Evolutionary conservation across 1,140 invertebrate species (phyloP).

Genomic region (Nasonia vitripennis): DNA sequence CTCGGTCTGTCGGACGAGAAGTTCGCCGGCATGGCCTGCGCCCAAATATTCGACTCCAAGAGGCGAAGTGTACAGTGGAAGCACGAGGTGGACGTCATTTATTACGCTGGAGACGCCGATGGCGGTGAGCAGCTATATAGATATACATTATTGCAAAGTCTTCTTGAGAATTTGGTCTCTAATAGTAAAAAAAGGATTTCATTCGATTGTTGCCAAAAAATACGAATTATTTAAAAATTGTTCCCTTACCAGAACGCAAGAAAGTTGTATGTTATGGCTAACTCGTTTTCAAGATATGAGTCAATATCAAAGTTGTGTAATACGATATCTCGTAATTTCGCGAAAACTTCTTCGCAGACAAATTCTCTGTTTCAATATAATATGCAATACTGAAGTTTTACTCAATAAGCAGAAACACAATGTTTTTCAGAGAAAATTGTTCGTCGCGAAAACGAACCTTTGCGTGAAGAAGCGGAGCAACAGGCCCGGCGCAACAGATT

Average conservation of each 20-base stretch:
- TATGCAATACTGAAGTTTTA: no score
- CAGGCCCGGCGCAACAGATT: constrained; percentile 48
- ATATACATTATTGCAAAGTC: neutral
- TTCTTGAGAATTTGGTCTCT: neutral
- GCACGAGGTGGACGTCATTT: constrained; percentile 53
- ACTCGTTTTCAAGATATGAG: no score
- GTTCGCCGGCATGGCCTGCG: constrained; percentile 22
- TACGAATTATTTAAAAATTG: no score
- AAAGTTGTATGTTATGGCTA: no score
- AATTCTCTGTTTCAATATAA: no score
- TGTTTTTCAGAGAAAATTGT: constrained; percentile 47
- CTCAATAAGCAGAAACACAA: neutral
- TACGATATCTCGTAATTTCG: no score
- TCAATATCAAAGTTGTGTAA: no score
- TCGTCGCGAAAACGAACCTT: constrained; percentile 50
- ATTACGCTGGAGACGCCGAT: constrained; percentile 50
- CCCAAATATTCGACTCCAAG: constrained; percentile 29
- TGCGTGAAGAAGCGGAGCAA: constrained; percentile 54
- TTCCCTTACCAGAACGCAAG: no score
- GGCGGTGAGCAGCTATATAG: constrained; percentile 13
- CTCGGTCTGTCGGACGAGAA: neutral
- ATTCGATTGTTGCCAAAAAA: no score
- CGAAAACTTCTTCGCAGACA: no score
- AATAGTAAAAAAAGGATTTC: no score
- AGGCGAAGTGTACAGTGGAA: constrained; percentile 53